Evolutionary conservation across 2,113 vertebrate genomes (phyloP), one percentile per base, ranked within the genome.

Genomic region (Oxygymnocypris stewartii): DNA sequence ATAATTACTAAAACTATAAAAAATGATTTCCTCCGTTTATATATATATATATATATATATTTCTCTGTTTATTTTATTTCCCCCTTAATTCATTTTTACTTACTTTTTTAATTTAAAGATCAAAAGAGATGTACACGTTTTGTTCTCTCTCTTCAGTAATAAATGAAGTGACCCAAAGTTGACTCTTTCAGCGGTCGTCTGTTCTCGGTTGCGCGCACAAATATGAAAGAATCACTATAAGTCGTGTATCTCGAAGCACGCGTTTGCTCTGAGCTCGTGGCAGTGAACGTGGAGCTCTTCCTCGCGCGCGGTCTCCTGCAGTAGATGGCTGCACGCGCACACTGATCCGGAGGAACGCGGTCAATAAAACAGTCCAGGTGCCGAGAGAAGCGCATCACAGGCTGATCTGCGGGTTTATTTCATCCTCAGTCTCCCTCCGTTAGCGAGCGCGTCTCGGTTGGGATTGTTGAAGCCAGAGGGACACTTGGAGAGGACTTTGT

Each of bases 321-420:
- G 91, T 93, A 90, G 92, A 91, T 92, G 93, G 92, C 91, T 91
- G 91, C 92, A 90, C 89, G 37, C 77, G 84, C 93, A 84, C 93
- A 85, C 84, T 88, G 89, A 92, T 84, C 76, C 67, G 69, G 49
- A 42, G 85, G 84, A 88, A 80, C 87, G 78, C 11, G 31, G 61
- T 82, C 61, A 51, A 47, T 47, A 61, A 81, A 65, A 44, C 79
- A 44, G 4, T 16, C 73, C 73, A 47, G 40, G 73, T 47, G 73
- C 73, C 2, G 42, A 40, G 49, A 86, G 69, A 37, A 84, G 57
- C 80, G 59, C 84, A 42, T 61, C 28, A 16, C 28, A 47, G 63
- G 40, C 73, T 47, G 11, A 57, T 76, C 74, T 73, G 25, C 28
- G 37, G 2, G 80, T 28, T 82, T 82, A 16, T 82, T 63, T 74